Conservation (phyloP, 2,113 vertebrate species). For the Hystrix brachyura region DNA sequence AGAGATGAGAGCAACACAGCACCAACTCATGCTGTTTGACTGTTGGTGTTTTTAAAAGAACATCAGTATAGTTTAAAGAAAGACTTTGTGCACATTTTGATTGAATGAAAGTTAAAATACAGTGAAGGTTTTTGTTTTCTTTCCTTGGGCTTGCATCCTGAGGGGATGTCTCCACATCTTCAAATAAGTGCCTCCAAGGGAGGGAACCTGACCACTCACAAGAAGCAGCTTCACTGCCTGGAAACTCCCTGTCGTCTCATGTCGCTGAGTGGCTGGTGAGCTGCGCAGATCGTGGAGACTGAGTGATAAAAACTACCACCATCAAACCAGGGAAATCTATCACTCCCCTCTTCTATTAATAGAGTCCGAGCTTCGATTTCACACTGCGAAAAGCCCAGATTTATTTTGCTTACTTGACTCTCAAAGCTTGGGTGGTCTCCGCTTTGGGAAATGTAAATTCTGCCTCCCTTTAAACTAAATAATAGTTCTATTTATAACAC, state of each 20-base stretch:
- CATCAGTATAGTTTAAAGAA: not conserved
- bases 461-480: constrained; percentile 79
- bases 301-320: constrained; percentile 71
- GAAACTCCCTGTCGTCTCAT: not conserved
- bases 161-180: constrained; percentile 60
- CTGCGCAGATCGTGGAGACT: constrained; percentile 59
- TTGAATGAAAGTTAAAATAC: constrained; percentile 65
- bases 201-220: constrained; percentile 21
- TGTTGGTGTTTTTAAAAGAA: constrained; percentile 46
- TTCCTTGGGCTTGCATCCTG: constrained; percentile 38
- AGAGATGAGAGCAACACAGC: not conserved
- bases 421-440: constrained; percentile 75
- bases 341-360: constrained; percentile 72
- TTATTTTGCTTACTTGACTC: constrained; percentile 79
- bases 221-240: constrained; percentile 18
- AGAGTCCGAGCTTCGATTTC: constrained; percentile 74
- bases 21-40: constrained; percentile 27
- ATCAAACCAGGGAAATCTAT: constrained; percentile 59
- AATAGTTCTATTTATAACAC: constrained; percentile 78
- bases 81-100: constrained; percentile 38
- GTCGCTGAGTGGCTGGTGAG: constrained; percentile 58
- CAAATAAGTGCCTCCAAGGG: constrained; percentile 56
- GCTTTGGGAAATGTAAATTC: constrained; percentile 82
- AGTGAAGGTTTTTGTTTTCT: not conserved
- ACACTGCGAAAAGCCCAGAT: constrained; percentile 75